Evolutionary conservation across 2,113 vertebrate species (phyloP).

Genomic region (Rhipidura dahli): DNA sequence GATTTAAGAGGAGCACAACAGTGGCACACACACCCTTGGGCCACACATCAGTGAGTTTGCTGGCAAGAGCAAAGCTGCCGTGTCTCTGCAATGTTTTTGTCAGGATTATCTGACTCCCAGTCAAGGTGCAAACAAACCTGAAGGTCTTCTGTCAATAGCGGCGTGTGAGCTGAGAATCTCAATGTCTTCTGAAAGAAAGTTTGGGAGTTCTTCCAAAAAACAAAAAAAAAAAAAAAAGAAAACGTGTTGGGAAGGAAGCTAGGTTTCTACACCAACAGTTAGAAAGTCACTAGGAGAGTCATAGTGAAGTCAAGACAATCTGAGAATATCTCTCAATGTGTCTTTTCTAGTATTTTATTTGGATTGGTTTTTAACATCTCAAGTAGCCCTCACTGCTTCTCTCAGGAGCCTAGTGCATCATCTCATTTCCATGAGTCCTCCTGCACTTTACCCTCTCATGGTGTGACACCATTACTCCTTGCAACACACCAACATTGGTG

Average conservation of each 20-base stretch:
- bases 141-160: conserved; percentile 45
- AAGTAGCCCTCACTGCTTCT: neutral
- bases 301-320: neutral
- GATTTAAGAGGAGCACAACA: neutral
- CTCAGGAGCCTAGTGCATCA: neutral
- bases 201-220: neutral
- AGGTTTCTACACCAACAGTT: neutral
- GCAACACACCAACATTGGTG: neutral
- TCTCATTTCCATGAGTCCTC: neutral
- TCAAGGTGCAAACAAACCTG: conserved; percentile 41
- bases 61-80: neutral
- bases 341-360: neutral
- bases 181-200: conserved; percentile 26
- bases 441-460: neutral
- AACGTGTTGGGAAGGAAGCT: fast-evolving
- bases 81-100: conserved; percentile 39
- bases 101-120: conserved; percentile 52
- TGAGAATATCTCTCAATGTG: neutral
- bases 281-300: neutral
- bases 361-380: neutral
- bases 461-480: neutral
- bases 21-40: neutral
- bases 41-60: conserved; percentile 6
- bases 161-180: neutral
- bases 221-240: neutral